Evolutionary conservation across 2,113 vertebrate species (phyloP).

Genomic region (Mesembrinibis cayennensis): DNA sequence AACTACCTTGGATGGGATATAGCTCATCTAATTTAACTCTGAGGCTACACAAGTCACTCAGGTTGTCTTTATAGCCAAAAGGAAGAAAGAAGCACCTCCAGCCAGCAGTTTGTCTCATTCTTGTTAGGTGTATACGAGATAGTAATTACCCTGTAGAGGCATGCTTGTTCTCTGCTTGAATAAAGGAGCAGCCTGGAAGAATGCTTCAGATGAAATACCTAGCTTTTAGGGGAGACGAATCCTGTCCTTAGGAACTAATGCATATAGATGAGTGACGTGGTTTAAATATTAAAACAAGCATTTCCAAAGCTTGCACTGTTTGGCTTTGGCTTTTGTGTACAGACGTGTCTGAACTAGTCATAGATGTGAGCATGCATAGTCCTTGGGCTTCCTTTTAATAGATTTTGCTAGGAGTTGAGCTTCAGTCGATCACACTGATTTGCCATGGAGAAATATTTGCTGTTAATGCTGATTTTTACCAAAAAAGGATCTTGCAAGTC

Average conservation of each 20-base stretch:
- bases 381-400: background rate
- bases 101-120: background rate
- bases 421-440: background rate
- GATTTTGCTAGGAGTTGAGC: background rate
- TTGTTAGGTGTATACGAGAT: background rate
- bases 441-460: background rate
- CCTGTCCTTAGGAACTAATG: background rate
- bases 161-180: background rate
- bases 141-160: background rate
- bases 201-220: background rate
- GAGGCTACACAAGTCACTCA: background rate
- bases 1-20: background rate
- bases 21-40: background rate
- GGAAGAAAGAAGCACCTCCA: slow-evolving; percentile 1
- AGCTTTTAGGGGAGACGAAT: background rate
- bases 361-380: fast-evolving
- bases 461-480: background rate
- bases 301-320: background rate
- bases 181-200: background rate
- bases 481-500: background rate
- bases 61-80: background rate
- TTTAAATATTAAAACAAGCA: background rate
- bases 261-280: background rate
- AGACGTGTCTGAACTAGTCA: background rate
- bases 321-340: background rate